phyloP scores from a whole-genome alignment of 1,140 invertebrate genomes.

The Scylla paramamosain region DNA sequence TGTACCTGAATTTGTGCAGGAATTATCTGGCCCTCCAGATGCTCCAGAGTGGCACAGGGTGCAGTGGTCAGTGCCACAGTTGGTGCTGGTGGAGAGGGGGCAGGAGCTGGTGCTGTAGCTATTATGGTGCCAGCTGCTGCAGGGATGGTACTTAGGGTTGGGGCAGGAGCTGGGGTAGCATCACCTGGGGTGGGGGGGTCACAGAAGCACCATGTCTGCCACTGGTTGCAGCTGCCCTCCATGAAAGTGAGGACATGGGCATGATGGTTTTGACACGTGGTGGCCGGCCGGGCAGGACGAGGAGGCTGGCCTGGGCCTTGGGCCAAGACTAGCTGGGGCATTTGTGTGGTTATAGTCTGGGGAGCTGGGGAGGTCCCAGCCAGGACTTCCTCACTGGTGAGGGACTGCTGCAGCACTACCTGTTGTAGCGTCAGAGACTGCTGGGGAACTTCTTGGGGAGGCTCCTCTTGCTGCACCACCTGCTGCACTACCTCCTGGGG shows the following conservation, averaged over 20 bases:
- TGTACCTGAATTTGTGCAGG: slow-evolving; percentile 73
- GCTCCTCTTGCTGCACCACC: slow-evolving; percentile 41
- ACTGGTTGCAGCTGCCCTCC: slow-evolving; percentile 67
- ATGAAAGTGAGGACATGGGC: slow-evolving; percentile 69
- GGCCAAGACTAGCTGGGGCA: slow-evolving; percentile 67
- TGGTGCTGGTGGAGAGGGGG: slow-evolving; percentile 35
- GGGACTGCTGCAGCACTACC: slow-evolving; percentile 59
- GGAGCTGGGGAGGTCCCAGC: background rate
- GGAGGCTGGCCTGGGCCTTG: slow-evolving; percentile 68
- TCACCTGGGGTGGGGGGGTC: slow-evolving; percentile 65
- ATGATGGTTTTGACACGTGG: slow-evolving; percentile 69
- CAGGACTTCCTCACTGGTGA: slow-evolving; percentile 60
- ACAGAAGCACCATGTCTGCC: slow-evolving; percentile 73
- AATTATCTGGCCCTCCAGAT: slow-evolving; percentile 66
- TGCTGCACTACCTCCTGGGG: slow-evolving; percentile 51
- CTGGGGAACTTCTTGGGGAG: background rate
- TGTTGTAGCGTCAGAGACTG: slow-evolving; percentile 62
- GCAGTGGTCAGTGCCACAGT: slow-evolving; percentile 55
- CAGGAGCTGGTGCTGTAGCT: slow-evolving; percentile 30
- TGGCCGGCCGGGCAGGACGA: slow-evolving; percentile 60
- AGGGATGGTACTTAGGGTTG: slow-evolving; percentile 49
- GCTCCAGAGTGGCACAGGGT: slow-evolving; percentile 58
- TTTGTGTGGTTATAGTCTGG: slow-evolving; percentile 56
- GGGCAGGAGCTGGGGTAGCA: slow-evolving; percentile 55
- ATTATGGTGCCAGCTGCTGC: slow-evolving; percentile 42